Evolutionary conservation across 2,888 invertebrate species (phyloP).

Genomic region (Mamestra brassicae): DNA sequence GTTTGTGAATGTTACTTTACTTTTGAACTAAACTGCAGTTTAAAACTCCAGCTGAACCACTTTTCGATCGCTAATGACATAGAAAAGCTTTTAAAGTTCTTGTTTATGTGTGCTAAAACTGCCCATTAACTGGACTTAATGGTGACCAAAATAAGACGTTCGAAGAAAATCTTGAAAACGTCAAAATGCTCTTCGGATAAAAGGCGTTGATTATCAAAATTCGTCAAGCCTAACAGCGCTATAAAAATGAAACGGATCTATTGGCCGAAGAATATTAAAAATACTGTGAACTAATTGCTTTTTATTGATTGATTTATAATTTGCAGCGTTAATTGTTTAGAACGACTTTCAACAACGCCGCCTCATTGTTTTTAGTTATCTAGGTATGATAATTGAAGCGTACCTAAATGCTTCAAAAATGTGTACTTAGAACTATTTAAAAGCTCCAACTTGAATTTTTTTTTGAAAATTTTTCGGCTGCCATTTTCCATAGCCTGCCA

Average conservation of each 20-base stretch:
- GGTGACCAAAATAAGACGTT: conserved; percentile 48
- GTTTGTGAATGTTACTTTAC: conserved; percentile 24
- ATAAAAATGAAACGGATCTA: conserved; percentile 30
- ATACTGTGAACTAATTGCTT: conserved; percentile 21
- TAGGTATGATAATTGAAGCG: not conserved
- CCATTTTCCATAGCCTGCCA: conserved; percentile 21
- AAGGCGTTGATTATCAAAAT: conserved; percentile 14
- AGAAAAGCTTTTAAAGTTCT: conserved; percentile 68
- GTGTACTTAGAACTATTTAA: not conserved
- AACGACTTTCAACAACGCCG: conserved; percentile 1
- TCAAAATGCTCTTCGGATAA: conserved; percentile 11
- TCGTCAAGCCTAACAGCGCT: conserved; percentile 10
- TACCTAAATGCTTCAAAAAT: not conserved
- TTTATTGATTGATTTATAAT: not conserved
- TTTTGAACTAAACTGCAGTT: conserved; percentile 32
- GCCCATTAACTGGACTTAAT: conserved; percentile 45
- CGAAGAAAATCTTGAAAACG: conserved; percentile 35
- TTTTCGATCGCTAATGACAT: conserved; percentile 45
- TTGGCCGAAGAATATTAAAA: conserved; percentile 10
- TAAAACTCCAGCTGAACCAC: conserved; percentile 31
- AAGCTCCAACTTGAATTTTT: too few relatives aligned
- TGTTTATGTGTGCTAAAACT: conserved; percentile 60
- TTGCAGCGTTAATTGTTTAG: conserved; percentile 9
- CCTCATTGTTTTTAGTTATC: not conserved
- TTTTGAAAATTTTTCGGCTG: not conserved